A percentile compares a stretch with the other conserved stretches of the same genome.
Conservation (phyloP, 2,113 vertebrate genomes). For the Leptobrachium leishanense region DNA sequence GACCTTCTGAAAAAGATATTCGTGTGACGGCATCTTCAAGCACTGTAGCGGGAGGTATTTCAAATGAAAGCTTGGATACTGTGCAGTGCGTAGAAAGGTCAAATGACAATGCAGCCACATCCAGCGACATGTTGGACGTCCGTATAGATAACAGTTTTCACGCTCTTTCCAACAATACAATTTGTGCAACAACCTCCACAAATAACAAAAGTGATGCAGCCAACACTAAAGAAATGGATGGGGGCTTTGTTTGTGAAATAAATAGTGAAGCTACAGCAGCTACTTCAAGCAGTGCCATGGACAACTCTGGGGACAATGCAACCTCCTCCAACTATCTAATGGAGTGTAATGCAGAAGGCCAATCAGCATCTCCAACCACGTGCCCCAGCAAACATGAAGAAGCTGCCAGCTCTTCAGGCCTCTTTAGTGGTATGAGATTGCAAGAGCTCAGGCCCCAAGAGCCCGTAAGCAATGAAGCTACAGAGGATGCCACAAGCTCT, state of each 20-base stretch:
- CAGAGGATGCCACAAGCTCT: constrained; percentile 37
- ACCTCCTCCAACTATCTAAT: constrained; percentile 38
- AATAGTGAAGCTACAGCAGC: constrained; percentile 47
- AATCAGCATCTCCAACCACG: not conserved
- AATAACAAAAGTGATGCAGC: not conserved
- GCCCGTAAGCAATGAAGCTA: not conserved
- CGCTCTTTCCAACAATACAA: constrained; percentile 6
- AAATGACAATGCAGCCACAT: constrained; percentile 34
- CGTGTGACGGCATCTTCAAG: constrained; percentile 33
- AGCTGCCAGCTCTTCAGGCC: constrained; percentile 37
- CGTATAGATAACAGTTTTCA: constrained; percentile 26
- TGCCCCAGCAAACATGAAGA: constrained; percentile 15
- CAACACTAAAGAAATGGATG: not conserved
- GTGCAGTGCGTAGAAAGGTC: not conserved
- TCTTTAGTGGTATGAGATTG: not conserved
- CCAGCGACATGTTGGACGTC: constrained; percentile 24
- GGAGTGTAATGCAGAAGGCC: constrained; percentile 5
- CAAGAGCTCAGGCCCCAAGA: not conserved
- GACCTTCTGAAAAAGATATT: not conserved
- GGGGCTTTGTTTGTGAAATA: not conserved
- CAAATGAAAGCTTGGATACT: not conserved
- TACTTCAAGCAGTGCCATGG: constrained; percentile 54
- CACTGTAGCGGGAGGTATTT: not conserved
- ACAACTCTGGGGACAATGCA: constrained; percentile 11
- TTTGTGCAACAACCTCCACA: constrained; percentile 27